phyloP scores from a whole-genome alignment of 2,113 vertebrate genomes.

The Xiphias gladius region DNA sequence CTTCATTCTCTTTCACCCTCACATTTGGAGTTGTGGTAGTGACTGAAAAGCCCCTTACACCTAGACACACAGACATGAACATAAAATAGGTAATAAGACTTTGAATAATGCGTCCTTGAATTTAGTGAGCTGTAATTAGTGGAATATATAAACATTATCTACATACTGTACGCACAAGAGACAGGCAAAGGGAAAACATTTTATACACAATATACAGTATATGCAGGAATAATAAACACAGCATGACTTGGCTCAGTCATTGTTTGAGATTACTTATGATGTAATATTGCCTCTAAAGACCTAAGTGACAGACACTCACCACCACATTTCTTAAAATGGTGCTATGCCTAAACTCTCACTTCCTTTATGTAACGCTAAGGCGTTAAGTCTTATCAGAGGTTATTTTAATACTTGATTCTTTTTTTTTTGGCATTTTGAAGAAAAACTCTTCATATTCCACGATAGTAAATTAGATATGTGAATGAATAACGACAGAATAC shows the following conservation, averaged over 20 bases:
- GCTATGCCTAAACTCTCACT: neutral
- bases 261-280: neutral
- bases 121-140: neutral
- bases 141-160: neutral
- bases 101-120: neutral
- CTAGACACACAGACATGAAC: conserved; percentile 58
- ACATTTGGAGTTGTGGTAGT: neutral
- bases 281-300: neutral
- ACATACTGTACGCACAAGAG: neutral
- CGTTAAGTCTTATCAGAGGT: too few relatives aligned
- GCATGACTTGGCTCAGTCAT: neutral
- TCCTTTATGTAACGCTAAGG: too few relatives aligned
- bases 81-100: neutral
- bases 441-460: neutral
- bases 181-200: neutral
- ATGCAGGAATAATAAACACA: neutral
- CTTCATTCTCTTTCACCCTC: conserved; percentile 72
- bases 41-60: conserved; percentile 65
- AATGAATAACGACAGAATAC: neutral
- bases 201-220: neutral
- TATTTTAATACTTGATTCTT: too few relatives aligned
- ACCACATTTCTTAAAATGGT: neutral
- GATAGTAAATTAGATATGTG: neutral
- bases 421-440: too few relatives aligned
- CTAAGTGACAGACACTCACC: neutral